phyloP scores from a whole-genome alignment of 1,140 invertebrate genomes.

The Pseudomyrmex cubaensis region DNA sequence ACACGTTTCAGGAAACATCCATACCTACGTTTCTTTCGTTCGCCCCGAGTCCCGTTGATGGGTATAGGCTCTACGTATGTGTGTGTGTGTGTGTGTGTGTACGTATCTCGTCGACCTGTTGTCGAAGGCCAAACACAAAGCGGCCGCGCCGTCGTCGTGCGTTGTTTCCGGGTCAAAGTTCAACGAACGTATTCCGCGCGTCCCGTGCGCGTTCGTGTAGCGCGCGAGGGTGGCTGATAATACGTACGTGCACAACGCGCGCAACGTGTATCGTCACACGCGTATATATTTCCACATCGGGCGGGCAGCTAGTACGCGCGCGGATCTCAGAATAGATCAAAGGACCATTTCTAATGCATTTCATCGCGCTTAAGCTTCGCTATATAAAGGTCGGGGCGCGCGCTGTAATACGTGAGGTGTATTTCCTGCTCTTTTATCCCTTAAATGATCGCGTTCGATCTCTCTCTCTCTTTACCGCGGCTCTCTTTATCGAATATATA shows the following conservation, averaged over 20 bases:
- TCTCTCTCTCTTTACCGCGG: too few species aligned
- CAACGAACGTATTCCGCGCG: conserved; percentile 61
- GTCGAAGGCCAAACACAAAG: conserved; percentile 73
- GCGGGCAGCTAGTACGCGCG: not conserved
- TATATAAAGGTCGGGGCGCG: too few species aligned
- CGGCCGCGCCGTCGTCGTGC: conserved; percentile 41
- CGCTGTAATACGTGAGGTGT: too few species aligned
- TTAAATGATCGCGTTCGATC: too few species aligned
- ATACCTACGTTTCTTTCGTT: too few species aligned
- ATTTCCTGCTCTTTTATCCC: too few species aligned
- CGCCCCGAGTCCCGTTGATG: not conserved
- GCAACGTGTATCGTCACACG: not conserved
- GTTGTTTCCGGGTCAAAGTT: conserved; percentile 70
- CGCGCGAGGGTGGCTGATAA: conserved; percentile 4
- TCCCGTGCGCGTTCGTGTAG: conserved; percentile 12
- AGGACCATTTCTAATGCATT: conserved; percentile 29
- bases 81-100: conserved; percentile 9
- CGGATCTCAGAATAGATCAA: conserved; percentile 63
- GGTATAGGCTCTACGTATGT: not conserved
- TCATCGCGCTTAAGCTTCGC: conserved; percentile 18
- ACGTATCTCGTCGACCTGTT: conserved; percentile 62
- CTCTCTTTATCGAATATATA: too few species aligned
- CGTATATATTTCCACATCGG: not conserved
- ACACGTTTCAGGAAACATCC: too few species aligned
- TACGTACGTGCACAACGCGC: not conserved